A percentile compares a stretch with the other conserved stretches of the same genome.
Evolutionary conservation across 1,140 invertebrate species (phyloP).

Genomic region (Euwallacea fornicatus): DNA sequence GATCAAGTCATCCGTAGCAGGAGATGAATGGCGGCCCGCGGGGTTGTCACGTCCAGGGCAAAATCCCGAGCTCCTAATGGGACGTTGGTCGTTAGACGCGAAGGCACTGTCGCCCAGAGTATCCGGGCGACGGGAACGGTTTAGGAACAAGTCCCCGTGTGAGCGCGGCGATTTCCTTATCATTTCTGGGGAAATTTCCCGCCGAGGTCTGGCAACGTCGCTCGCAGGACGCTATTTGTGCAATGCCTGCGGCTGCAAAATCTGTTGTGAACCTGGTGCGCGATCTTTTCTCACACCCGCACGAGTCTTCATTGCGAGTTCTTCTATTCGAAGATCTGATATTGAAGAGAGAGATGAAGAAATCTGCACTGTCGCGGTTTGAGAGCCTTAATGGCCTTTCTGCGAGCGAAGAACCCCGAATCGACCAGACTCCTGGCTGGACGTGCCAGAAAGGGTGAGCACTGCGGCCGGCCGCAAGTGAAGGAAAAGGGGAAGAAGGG

Average conservation of each 20-base stretch:
- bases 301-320: constrained; percentile 37
- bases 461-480: too few species aligned
- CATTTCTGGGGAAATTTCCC: too few species aligned
- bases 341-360: too few species aligned
- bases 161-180: background rate
- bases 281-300: constrained; percentile 50
- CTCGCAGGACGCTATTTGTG: constrained; percentile 6
- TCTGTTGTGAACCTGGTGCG: constrained; percentile 49
- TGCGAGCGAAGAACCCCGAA: too few species aligned
- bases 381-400: too few species aligned
- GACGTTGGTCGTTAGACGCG: too few species aligned
- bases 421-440: too few species aligned
- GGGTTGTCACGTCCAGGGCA: background rate
- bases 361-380: too few species aligned
- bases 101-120: background rate
- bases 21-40: constrained; percentile 16
- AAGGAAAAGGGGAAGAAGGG: too few species aligned
- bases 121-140: background rate
- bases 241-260: constrained; percentile 39
- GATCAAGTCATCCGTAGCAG: constrained; percentile 24
- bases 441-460: too few species aligned
- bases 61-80: background rate
- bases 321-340: background rate
- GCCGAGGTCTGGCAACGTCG: constrained; percentile 7
- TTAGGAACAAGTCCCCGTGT: background rate